These are phyloP conservation scores for Dendrolimus pini DNA, from an alignment of 2,888 invertebrate genomes.

Conservation along the genomic window DNA sequence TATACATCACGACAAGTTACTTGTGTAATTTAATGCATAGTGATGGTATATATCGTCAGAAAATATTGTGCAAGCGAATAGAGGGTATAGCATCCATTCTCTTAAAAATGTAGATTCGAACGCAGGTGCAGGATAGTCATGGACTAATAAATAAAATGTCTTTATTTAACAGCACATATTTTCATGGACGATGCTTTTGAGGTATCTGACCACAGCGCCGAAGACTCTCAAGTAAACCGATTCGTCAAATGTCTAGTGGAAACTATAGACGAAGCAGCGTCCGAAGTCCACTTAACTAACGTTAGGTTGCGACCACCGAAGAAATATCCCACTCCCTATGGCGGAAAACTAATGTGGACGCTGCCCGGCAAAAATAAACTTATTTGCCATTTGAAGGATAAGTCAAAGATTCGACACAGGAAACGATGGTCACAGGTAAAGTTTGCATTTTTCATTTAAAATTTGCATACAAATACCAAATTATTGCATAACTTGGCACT, in stretches of 20 bases:
- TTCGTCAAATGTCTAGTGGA: conserved; percentile 86
- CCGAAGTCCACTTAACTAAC: conserved; percentile 81
- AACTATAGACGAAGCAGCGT: conserved; percentile 85
- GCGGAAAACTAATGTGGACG: conserved; percentile 89
- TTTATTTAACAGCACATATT: conserved; percentile 79
- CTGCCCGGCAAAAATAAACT: conserved; percentile 90
- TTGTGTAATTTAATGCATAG: too few relatives aligned
- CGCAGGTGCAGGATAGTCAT: too few relatives aligned
- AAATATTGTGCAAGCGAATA: too few relatives aligned
- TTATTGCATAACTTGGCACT: too few relatives aligned
- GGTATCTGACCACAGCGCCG: conserved; percentile 76
- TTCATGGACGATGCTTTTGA: conserved; percentile 92
- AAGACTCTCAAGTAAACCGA: conserved; percentile 86
- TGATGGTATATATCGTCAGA: too few relatives aligned
- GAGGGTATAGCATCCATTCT: too few relatives aligned
- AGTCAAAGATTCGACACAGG: conserved; percentile 89
- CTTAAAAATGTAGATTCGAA: too few relatives aligned
- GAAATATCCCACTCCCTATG: conserved; percentile 90
- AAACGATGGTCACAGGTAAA: conserved; percentile 94
- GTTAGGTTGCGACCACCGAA: conserved; percentile 80
- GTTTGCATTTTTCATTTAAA: too few relatives aligned
- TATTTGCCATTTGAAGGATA: conserved; percentile 93
- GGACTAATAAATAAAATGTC: too few relatives aligned
- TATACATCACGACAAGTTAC: too few relatives aligned
- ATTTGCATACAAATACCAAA: too few relatives aligned